Base-by-base conservation (phyloP, 1,140 invertebrate species). In the Drosophila tani region DNA sequence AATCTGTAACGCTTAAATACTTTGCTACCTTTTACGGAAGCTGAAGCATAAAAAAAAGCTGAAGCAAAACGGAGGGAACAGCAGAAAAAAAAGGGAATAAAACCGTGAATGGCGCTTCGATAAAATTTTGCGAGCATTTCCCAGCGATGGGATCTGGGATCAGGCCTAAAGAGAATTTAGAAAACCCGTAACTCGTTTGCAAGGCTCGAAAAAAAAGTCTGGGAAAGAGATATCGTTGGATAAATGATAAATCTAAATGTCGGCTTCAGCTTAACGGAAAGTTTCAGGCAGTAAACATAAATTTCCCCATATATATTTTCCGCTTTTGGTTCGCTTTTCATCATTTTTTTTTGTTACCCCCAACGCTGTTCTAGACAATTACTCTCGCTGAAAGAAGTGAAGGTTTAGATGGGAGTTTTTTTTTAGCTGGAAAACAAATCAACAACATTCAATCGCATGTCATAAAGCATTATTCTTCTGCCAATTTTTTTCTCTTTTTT, bases 361-460 rank as follows among this genome's bases (percentile, higher is more conserved):
- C 21, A 60, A 43, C 17, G 50, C 64, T 43, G 49, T 40, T 43
- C 60, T 29, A 82, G 82, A 86, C 82, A 82, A 85, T 85, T 75
- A 82, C 62, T 58, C 73, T 65, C 21, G 47, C 40, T 43, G 65
- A 71, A 55, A 51, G 41, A 46, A 50, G 43, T 50, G 45, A 65
- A 62, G 41, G 60, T 57, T 47, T 55, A 65, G 68, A 35, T 57
- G 66, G 67, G 46, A 64, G 51, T 50, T 59, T 74, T 65, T 57
- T 14, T 9, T 9, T 17, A 24, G 21, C 21, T 24, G 35, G 38
- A 57, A 75, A 90, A 71, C 67, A 82, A 87, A 90, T 88, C 85
- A 90, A 85, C 78, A 67, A 73, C 70, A 79, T 90, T 90, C 85
- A 90, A 90, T 88, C 75, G 85, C 86, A 90, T 88, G 85, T 85